Percentiles rank a stretch among this genome's conserved stretches.
Conservation (phyloP, 2,113 vertebrate species). For the Calidris pygmaea region DNA sequence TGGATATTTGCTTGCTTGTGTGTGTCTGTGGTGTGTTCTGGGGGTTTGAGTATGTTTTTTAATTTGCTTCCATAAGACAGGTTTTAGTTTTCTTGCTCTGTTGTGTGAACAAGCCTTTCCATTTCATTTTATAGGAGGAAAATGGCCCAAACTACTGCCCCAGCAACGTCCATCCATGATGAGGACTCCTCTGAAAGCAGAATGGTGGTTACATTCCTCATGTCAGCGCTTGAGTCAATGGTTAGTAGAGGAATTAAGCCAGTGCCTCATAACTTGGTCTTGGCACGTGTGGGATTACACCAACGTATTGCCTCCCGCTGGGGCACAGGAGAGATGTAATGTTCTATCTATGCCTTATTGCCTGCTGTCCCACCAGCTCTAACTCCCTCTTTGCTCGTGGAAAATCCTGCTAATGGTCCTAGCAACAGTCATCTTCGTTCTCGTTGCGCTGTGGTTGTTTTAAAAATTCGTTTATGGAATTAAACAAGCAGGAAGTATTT, state of each 20-base stretch:
- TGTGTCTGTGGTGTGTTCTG: neutral
- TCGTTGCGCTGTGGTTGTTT: neutral
- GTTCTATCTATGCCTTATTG: neutral
- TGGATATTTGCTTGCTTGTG: neutral
- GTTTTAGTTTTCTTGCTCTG: neutral
- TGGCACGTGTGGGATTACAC: neutral
- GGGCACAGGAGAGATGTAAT: neutral
- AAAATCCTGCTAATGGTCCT: neutral
- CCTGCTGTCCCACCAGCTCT: neutral
- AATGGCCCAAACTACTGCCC: slow-evolving; percentile 70
- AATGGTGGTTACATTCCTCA: slow-evolving; percentile 77
- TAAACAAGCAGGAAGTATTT: neutral
- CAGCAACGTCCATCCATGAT: slow-evolving; percentile 2
- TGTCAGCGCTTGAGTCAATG: slow-evolving; percentile 83
- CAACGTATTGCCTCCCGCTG: neutral
- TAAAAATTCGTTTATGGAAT: neutral
- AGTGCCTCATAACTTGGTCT: neutral
- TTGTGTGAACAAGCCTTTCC: neutral
- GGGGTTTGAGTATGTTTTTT: neutral
- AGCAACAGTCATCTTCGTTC: neutral
- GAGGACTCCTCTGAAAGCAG: slow-evolving; percentile 74
- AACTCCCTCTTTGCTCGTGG: neutral
- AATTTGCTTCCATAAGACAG: neutral
- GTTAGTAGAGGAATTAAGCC: slow-evolving; percentile 56
- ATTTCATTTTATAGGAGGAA: slow-evolving; percentile 30